Percentiles rank a stretch among this genome's conserved stretches.
These are phyloP conservation scores for Cryptoprocta ferox DNA, from an alignment of 2,797 vertebrate genomes.

Conservation along the genomic window DNA sequence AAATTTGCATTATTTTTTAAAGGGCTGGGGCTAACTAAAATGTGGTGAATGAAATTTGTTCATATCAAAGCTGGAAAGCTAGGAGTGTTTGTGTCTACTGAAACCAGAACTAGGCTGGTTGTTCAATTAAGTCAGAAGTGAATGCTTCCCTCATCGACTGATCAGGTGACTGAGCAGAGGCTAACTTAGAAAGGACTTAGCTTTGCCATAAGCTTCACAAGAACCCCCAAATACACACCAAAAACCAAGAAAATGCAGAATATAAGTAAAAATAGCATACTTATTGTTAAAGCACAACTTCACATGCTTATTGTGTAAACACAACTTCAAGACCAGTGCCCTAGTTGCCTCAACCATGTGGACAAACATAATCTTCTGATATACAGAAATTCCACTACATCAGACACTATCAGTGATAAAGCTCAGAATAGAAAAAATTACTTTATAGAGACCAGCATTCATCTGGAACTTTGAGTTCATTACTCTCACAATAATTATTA, in stretches of 20 bases:
- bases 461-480: neutral
- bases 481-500: neutral
- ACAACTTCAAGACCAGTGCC: neutral
- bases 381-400: neutral
- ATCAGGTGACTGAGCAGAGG: neutral
- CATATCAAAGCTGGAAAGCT: neutral
- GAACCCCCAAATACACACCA: neutral
- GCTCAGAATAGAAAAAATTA: neutral
- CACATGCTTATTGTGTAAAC: too few relatives aligned
- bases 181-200: neutral
- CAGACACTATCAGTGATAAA: neutral
- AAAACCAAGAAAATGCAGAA: neutral
- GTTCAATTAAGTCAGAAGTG: neutral
- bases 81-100: neutral
- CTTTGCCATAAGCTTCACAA: neutral
- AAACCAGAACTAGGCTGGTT: neutral
- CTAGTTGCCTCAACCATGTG: neutral
- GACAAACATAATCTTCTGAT: neutral
- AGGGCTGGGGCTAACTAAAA: neutral
- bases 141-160: neutral
- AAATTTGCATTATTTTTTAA: neutral
- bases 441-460: neutral
- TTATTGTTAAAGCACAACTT: neutral
- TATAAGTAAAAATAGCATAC: neutral
- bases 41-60: neutral